A percentile compares a stretch with the other conserved stretches of the same genome.
phyloP scores from a whole-genome alignment of 2,888 invertebrate genomes.

The Dolichomitus sp. region DNA sequence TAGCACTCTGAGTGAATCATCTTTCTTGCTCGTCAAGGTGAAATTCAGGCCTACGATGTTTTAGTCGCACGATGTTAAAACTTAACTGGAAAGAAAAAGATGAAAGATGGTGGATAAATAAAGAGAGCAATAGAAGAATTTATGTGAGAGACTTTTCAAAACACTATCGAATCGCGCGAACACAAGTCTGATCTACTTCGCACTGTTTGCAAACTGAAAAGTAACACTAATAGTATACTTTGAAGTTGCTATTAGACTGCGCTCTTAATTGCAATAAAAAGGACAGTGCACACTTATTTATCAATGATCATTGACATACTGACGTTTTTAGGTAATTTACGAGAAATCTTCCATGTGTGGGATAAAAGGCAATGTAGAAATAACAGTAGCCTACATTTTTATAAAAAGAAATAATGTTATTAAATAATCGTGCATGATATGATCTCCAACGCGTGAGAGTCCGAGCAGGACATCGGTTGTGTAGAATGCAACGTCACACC shows the following conservation, averaged over 20 bases:
- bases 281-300: too few relatives aligned
- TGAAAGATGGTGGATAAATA: neutral
- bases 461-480: too few relatives aligned
- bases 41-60: slow-evolving; percentile 58
- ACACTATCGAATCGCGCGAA: neutral
- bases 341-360: too few relatives aligned
- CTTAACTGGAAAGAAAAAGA: neutral
- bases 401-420: too few relatives aligned
- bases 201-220: neutral
- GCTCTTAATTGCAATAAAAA: neutral
- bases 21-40: slow-evolving; percentile 56
- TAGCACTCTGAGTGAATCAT: slow-evolving; percentile 58
- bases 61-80: neutral
- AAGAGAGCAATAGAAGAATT: neutral
- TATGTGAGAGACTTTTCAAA: slow-evolving; percentile 1
- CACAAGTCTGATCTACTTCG: neutral
- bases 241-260: neutral
- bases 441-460: too few relatives aligned
- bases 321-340: too few relatives aligned
- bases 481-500: too few relatives aligned
- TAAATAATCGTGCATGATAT: neutral
- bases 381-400: too few relatives aligned
- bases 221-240: neutral
- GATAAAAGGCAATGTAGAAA: too few relatives aligned
- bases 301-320: too few relatives aligned